Base-by-base conservation (phyloP, 2,113 vertebrate genomes). In the Benitochromis conjunctus region DNA sequence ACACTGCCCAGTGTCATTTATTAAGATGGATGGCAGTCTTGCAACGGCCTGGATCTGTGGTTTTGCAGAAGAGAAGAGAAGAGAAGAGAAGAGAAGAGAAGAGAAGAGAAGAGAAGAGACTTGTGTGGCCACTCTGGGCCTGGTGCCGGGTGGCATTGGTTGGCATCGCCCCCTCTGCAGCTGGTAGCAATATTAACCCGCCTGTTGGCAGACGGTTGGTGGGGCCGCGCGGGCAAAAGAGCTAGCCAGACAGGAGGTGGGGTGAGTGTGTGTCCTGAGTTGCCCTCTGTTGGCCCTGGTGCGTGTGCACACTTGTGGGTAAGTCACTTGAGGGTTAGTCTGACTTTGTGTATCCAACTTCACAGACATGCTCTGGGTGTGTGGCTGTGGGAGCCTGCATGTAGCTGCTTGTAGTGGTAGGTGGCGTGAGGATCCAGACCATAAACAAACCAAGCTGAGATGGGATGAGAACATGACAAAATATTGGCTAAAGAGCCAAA, bases 101-200 rank as follows among this genome's bases (percentile, higher is more conserved):
- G 51, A 80, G 80, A 62, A 60, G 74, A 51, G 55, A 62, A 54
- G 84, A 84, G 41, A 71, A 31, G 54, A 34, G 43, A 14, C 86
- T 90, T 94, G 89, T 95, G 94, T 88, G 89, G 76, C 54, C 81
- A 26, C 86, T 80, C 85, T 81, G 91, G 89, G 90, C 88, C 89
- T 60, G 92, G 91, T 90, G 90, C 84, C 84, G 87, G 77, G 83
- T 93, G 93, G 87, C 89, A 89, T 71, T 41, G 86, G 82, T 83
- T 88, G 88, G 91, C 88, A 89, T 80, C 83, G 48, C 58, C 89
- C 83, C 83, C 89, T 62, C 85, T 90, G 89, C 94, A 95, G 94
- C 93, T 94, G 94, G 93, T 93, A 92, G 91, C 94, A 93, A 94
- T 91, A 93, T 93, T 92, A 92, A 88, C 91, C 84, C 87, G 56